Evolutionary conservation across 2,113 vertebrate species (phyloP).

Genomic region (Rhinoptilus africanus): DNA sequence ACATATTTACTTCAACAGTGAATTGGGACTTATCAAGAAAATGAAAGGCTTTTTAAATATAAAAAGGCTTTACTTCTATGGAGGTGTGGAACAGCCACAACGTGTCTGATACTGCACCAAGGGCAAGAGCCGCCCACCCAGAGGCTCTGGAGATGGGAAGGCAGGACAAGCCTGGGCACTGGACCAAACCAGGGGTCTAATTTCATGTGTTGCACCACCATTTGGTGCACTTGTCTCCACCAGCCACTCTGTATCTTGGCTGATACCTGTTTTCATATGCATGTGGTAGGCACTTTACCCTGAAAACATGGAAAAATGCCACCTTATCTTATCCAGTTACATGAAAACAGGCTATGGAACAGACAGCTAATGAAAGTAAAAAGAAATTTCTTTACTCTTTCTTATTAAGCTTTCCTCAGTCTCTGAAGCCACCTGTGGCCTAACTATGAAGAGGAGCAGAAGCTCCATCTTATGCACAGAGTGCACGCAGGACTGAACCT

Average conservation of each 20-base stretch:
- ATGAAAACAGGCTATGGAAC: neutral
- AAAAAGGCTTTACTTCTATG: neutral
- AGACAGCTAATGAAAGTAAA: neutral
- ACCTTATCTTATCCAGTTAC: neutral
- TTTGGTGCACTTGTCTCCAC: neutral
- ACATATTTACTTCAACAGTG: neutral
- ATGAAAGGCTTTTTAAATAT: neutral
- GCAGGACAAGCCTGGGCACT: neutral
- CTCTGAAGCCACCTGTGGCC: neutral
- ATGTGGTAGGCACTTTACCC: neutral
- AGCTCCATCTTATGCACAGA: neutral
- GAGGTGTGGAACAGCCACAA: neutral
- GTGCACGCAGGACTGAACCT: neutral
- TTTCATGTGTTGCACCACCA: neutral
- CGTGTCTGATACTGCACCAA: neutral
- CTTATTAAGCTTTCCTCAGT: neutral
- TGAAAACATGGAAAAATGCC: neutral
- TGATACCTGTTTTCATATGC: neutral
- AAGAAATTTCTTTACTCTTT: neutral
- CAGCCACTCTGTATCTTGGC: neutral
- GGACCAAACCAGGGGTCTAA: accelerated
- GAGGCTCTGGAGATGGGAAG: neutral
- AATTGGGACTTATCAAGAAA: neutral
- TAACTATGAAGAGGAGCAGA: neutral
- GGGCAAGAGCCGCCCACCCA: too few species aligned